Base-by-base conservation (phyloP, 1,140 invertebrate genomes). In the Ctenoplectra terminalis region DNA sequence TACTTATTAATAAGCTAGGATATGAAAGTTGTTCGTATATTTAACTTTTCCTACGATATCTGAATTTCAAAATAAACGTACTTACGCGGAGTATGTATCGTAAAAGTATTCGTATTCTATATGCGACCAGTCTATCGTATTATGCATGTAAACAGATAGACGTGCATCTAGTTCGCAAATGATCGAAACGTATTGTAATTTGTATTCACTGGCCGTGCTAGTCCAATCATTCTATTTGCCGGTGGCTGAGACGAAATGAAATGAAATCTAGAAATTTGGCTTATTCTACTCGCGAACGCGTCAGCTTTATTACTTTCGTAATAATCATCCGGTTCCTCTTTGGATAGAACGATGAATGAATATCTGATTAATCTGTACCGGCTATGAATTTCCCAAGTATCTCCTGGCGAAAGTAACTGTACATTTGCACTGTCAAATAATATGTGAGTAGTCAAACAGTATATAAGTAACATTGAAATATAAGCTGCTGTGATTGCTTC, bases 261-360 rank as follows among this genome's bases (percentile, higher is more conserved):
- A 87, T 87, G 70, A 87, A 87, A 84, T 87, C 69, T 56, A 76
- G 85, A 87, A 84, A 84, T 87, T 87, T 73, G 40, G 61, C 75
- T 87, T 87, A 81, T 84, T 87, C 82, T 70, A 46, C 82, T 71
- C 86, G 82, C 70, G 74, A 87, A 84, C 69, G 48, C 56, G 61
- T n/a, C 72, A 50, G 74, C 46, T 84, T 87, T 87, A 82, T 84
- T 84, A 87, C 87, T 84, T 63, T 74, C 83, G 82, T 84, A 78
- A 87, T 81, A 76, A 86, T 83, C 70, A 52, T 56, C 54, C 43
- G 31, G 26, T 34, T 58, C 52, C 48, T 82, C 60, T 61, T 72
- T 67, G 63, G 63, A 52, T 66, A 61, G 31, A 80, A 83, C 60
- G 43, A 56, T 26, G 52, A 52, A 74, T 43, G 75, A 73, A 67